These are phyloP conservation scores for Cerastoderma edule DNA, from an alignment of 2,888 invertebrate species.

Conservation along the genomic window DNA sequence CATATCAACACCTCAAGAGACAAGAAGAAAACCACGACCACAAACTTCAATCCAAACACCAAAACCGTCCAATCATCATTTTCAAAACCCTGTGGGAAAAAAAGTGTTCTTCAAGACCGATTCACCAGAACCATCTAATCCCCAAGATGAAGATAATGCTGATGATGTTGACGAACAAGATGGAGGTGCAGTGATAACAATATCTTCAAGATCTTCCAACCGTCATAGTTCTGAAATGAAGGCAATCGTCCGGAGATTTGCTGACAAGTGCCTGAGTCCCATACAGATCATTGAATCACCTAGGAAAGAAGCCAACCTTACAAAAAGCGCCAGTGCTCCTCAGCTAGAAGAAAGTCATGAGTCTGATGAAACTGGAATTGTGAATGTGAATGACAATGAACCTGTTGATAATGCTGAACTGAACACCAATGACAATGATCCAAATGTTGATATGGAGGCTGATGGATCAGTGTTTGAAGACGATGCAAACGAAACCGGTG, in stretches of 20 bases:
- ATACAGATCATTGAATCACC: slow-evolving; percentile 43
- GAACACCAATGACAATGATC: too few species aligned
- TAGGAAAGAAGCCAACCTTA: slow-evolving; percentile 18
- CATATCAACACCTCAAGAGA: slow-evolving; percentile 18
- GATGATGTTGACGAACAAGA: slow-evolving; percentile 13
- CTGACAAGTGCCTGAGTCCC: slow-evolving; percentile 29
- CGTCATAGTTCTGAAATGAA: slow-evolving; percentile 22
- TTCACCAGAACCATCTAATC: background rate
- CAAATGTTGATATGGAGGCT: background rate
- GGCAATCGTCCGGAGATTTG: slow-evolving; percentile 5
- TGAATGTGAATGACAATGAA: too few species aligned
- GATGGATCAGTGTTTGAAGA: slow-evolving; percentile 12
- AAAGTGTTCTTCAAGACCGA: slow-evolving; percentile 9
- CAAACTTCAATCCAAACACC: background rate
- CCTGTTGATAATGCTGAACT: too few species aligned
- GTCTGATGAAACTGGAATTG: background rate
- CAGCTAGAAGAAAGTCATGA: background rate
- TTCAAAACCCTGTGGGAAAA: slow-evolving; percentile 10
- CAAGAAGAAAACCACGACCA: background rate
- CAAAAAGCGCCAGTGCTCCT: slow-evolving; percentile 1
- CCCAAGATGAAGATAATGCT: background rate
- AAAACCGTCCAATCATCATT: slow-evolving; percentile 18
- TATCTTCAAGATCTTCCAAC: too few species aligned
- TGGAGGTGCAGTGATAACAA: slow-evolving; percentile 11
- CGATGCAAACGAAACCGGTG: slow-evolving; percentile 6